phyloP scores from a whole-genome alignment of 2,113 vertebrate genomes.

The Hydropotes inermis region DNA sequence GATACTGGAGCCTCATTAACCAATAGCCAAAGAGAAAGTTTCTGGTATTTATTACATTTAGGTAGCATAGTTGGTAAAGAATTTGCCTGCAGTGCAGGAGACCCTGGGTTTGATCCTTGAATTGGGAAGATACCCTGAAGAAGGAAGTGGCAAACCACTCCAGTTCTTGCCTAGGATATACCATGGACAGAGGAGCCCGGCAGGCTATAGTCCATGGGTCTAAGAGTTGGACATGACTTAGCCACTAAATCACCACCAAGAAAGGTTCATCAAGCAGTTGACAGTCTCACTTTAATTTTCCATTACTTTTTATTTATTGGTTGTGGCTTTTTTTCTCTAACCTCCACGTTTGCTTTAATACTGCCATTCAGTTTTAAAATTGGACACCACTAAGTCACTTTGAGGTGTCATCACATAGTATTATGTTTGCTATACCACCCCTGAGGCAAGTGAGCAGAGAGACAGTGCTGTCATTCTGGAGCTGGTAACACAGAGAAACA shows the following conservation, averaged over 20 bases:
- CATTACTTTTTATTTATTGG: slow-evolving; percentile 14
- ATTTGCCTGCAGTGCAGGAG: neutral
- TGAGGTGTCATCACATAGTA: neutral
- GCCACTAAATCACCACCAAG: neutral
- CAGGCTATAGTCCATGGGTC: neutral
- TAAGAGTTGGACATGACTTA: neutral
- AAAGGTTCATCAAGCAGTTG: neutral
- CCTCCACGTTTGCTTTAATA: slow-evolving; percentile 22
- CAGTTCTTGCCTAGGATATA: neutral
- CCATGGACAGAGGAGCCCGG: neutral
- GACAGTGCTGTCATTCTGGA: neutral
- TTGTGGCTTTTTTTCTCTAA: slow-evolving; percentile 10
- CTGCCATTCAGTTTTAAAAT: slow-evolving; percentile 42
- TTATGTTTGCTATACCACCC: neutral
- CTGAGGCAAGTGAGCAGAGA: neutral
- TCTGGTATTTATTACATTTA: neutral
- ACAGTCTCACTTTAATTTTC: neutral
- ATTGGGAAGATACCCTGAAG: neutral
- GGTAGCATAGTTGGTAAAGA: neutral
- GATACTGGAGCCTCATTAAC: neutral
- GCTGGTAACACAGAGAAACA: neutral
- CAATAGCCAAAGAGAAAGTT: neutral
- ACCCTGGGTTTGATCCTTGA: neutral
- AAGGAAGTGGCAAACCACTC: neutral
- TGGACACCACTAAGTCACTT: slow-evolving; percentile 4